Evolutionary conservation across 1,140 invertebrate species (phyloP).

Genomic region (Pentalonia nigronervosa): DNA sequence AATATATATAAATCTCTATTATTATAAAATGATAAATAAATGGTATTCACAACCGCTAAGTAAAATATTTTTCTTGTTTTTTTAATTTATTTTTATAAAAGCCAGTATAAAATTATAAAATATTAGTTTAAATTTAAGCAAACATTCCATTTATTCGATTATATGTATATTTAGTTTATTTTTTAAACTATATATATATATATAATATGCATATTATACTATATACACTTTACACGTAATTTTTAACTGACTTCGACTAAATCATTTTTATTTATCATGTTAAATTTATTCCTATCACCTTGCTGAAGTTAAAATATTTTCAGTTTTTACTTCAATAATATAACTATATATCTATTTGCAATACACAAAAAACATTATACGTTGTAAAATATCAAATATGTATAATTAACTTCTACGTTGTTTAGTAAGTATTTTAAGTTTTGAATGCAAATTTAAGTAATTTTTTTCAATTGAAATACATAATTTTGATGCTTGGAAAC

Average conservation of each 20-base stretch:
- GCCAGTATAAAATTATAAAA: neutral
- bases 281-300: neutral
- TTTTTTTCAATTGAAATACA: neutral
- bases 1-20: no score
- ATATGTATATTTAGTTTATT: neutral
- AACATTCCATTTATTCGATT: neutral
- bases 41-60: no score
- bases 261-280: neutral
- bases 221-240: no score
- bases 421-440: neutral
- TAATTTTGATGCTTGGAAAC: neutral
- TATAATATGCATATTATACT: no score
- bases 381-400: neutral
- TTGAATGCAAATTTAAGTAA: neutral
- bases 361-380: neutral
- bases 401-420: neutral
- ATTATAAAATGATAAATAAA: no score
- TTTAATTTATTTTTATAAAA: neutral
- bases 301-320: neutral
- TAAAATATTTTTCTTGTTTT: neutral
- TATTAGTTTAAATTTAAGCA: neutral
- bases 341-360: neutral
- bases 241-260: no score
- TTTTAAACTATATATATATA: neutral
- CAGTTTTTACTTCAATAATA: neutral